Conservation (phyloP, 2,797 vertebrate genomes). For the Spheniscus humboldti region DNA sequence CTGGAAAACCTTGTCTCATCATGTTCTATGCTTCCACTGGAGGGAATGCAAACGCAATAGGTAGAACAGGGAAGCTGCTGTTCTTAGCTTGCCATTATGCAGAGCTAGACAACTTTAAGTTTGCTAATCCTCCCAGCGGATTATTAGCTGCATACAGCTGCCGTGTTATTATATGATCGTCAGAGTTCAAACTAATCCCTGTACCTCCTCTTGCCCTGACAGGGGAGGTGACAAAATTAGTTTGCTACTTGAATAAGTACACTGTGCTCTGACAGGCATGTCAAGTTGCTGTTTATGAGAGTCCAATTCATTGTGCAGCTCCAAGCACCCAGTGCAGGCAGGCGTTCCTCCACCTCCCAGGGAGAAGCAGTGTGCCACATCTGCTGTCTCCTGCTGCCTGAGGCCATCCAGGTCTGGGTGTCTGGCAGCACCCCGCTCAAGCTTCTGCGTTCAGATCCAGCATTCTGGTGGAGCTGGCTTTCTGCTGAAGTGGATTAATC, state of each 20-base stretch:
- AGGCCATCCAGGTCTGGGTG: not conserved
- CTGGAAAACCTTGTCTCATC: conserved; percentile 55
- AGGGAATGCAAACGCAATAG: conserved; percentile 38
- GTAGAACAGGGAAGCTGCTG: not conserved
- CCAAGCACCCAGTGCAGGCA: not conserved
- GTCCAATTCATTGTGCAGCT: not conserved
- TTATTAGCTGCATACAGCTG: conserved; percentile 50
- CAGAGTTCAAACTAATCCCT: conserved; percentile 45
- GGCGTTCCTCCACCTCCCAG: not conserved
- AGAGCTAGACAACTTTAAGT: conserved; percentile 47
- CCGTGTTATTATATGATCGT: conserved; percentile 15
- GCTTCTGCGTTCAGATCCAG: not conserved
- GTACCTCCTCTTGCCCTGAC: not conserved
- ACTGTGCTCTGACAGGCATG: not conserved
- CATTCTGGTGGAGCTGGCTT: not conserved
- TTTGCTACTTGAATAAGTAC: not conserved
- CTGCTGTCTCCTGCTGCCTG: not conserved
- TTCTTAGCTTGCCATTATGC: conserved; percentile 28
- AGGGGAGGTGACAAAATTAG: not conserved
- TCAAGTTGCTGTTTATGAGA: not conserved
- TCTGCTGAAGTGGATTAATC: not conserved
- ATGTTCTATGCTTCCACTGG: conserved; percentile 32
- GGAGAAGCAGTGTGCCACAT: not conserved
- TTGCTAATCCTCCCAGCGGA: conserved; percentile 40
- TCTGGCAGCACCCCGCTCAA: not conserved